Base-by-base conservation (phyloP, 92 coral and sea anemone species). In the Montipora capitata region DNA sequence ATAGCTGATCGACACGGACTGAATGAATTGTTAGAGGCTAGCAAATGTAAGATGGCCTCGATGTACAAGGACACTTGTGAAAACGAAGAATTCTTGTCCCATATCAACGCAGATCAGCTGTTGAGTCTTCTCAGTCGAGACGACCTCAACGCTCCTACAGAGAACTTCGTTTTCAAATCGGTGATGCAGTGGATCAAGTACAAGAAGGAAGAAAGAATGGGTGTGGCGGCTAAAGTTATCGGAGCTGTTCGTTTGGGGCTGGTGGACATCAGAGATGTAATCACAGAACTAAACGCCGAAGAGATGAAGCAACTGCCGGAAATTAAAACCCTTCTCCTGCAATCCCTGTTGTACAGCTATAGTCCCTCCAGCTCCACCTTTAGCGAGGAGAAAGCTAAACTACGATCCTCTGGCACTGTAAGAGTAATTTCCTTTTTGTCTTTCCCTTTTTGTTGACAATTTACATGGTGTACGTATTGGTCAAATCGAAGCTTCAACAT, bases 111-210 rank as follows among this genome's bases (percentile, higher is more conserved):
- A 40, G 88, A 85, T 58, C 82, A 89, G 39, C 70, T 93, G 42
- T 68, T 51, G 10, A 76, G 59, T 10, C 93, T 93, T 8, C 72
- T 86, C 57, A 27, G 63, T 12, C 88, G 88, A 40, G 87, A 91
- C 44, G 93, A 89, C 76, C 85, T 95, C 45, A 91, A 85, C 62
- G 94, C 91, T 11, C 87, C 91, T 51, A 88, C 96, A 1, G 98
- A 95, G 81, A 82, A 74, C 7, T 74, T 85, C 18, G 80, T 92
- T 40, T 94, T 91, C 76, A 84, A 86, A 78, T 88, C 92, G 3
- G 94, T 94, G 67, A 81, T 88, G 69, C 85, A 84, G 83, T 95
- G 96, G 94, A 73, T 93, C 57, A 82, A 72, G 27, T 74, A 89
- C 81, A 88, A 91, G 73, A 66, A 80, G 12, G 78, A 80, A 62